Conservation (phyloP, 2,888 invertebrate genomes). For the Apamea anceps region DNA sequence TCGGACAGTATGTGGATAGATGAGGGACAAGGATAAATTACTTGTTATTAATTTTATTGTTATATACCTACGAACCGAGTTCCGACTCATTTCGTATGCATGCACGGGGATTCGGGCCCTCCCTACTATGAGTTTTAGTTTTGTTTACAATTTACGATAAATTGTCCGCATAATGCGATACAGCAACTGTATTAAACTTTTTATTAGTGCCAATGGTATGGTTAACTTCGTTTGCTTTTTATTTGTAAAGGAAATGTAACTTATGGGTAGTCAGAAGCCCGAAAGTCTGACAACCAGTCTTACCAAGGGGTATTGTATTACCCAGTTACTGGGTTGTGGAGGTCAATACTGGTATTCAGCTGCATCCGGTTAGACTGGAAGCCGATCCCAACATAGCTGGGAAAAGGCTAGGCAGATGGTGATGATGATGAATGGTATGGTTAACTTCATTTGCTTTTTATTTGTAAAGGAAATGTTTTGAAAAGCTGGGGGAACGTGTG, state of each 20-base stretch:
- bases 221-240: conserved; percentile 16
- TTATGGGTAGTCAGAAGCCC: no score
- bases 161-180: conserved; percentile 42
- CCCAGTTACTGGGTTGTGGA: no score
- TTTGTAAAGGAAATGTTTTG: conserved; percentile 4
- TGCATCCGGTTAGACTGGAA: no score
- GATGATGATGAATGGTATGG: no score
- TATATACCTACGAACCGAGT: conserved; percentile 63
- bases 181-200: conserved; percentile 45
- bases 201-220: conserved; percentile 47
- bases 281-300: no score
- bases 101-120: conserved; percentile 67
- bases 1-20: conserved; percentile 69
- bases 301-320: no score
- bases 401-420: no score
- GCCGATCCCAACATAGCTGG: no score
- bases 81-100: conserved; percentile 74
- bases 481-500: conserved; percentile 6
- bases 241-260: conserved; percentile 8
- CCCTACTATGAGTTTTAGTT: conserved; percentile 57
- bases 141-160: conserved; percentile 57
- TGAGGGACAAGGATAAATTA: conserved; percentile 75
- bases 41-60: conserved; percentile 79
- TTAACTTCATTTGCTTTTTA: conserved; percentile 21
- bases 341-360: no score